Evolutionary conservation across 1,140 invertebrate species (phyloP).

Genomic region (Pseudomyrmex concolor): DNA sequence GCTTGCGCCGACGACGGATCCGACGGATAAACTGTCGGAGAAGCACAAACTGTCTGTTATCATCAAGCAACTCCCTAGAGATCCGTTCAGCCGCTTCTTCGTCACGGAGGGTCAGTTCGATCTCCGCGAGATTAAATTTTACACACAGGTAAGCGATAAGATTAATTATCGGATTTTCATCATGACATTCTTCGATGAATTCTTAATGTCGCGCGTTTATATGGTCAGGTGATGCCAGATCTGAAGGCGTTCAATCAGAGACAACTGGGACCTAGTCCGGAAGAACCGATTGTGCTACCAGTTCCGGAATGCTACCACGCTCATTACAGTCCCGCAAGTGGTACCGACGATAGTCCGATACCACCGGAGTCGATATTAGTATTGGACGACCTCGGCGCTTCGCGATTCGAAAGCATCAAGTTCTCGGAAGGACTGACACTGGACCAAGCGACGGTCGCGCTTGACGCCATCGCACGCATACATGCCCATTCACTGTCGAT

Average conservation of each 20-base stretch:
- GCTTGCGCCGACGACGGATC: not conserved
- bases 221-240: slow-evolving; percentile 87
- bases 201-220: not conserved
- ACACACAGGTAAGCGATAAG: slow-evolving; percentile 88
- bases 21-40: slow-evolving; percentile 80
- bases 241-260: slow-evolving; percentile 86
- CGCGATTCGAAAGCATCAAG: slow-evolving; percentile 86
- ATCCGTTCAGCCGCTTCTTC: slow-evolving; percentile 91
- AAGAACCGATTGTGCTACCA: slow-evolving; percentile 83
- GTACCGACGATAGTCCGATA: slow-evolving; percentile 84
- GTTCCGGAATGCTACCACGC: slow-evolving; percentile 89
- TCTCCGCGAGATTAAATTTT: slow-evolving; percentile 92
- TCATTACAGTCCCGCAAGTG: slow-evolving; percentile 86
- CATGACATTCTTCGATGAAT: not conserved
- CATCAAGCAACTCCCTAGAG: slow-evolving; percentile 90
- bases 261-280: slow-evolving; percentile 72
- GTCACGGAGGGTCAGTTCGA: slow-evolving; percentile 93
- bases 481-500: slow-evolving; percentile 90
- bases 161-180: not conserved
- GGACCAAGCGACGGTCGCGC: slow-evolving; percentile 87
- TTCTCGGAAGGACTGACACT: slow-evolving; percentile 90
- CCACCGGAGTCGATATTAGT: slow-evolving; percentile 88
- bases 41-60: slow-evolving; percentile 86
- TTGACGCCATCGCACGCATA: slow-evolving; percentile 89
- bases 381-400: slow-evolving; percentile 86